Evolutionary conservation across 1,140 invertebrate species (phyloP).

Genomic region (Ips typographus): DNA sequence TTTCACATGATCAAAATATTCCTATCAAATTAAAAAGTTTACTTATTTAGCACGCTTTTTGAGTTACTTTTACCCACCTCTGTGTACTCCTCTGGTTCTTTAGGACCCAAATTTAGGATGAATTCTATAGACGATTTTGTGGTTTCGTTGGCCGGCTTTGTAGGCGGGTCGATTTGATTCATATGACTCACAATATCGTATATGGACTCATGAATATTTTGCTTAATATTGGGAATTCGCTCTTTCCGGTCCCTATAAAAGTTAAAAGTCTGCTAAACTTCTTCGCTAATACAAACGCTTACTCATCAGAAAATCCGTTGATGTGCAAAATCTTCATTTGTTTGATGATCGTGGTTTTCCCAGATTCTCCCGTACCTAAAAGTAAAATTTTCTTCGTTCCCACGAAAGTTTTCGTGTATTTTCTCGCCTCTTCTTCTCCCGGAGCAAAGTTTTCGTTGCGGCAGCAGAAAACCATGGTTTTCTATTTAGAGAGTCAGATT

Average conservation of each 20-base stretch:
- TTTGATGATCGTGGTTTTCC: slow-evolving; percentile 80
- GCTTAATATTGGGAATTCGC: slow-evolving; percentile 62
- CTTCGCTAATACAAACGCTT: slow-evolving; percentile 36
- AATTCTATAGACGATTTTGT: slow-evolving; percentile 58
- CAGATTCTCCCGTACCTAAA: slow-evolving; percentile 67
- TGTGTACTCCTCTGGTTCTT: slow-evolving; percentile 56
- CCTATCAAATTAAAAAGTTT: slow-evolving; percentile 52
- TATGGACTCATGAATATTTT: slow-evolving; percentile 69
- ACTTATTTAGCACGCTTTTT: neutral
- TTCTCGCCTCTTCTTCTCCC: slow-evolving; percentile 25
- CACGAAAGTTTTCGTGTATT: slow-evolving; percentile 39
- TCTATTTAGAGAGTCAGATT: neutral
- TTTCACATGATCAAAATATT: slow-evolving; percentile 67
- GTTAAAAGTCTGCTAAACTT: neutral
- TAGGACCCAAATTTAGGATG: slow-evolving; percentile 56
- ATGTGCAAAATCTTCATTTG: slow-evolving; percentile 82
- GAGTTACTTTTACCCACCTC: slow-evolving; percentile 52
- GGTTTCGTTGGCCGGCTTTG: slow-evolving; percentile 54
- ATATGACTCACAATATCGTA: slow-evolving; percentile 63
- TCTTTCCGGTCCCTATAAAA: slow-evolving; percentile 61
- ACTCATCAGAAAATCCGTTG: slow-evolving; percentile 68
- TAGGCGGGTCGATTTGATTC: slow-evolving; percentile 52
- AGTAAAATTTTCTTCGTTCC: slow-evolving; percentile 60
- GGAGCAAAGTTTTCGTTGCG: neutral
- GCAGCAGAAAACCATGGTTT: slow-evolving; percentile 30